Evolutionary conservation across 2,113 vertebrate genomes (phyloP), one percentile per base, ranked within the genome.

Genomic region (Tupaia chinensis): DNA sequence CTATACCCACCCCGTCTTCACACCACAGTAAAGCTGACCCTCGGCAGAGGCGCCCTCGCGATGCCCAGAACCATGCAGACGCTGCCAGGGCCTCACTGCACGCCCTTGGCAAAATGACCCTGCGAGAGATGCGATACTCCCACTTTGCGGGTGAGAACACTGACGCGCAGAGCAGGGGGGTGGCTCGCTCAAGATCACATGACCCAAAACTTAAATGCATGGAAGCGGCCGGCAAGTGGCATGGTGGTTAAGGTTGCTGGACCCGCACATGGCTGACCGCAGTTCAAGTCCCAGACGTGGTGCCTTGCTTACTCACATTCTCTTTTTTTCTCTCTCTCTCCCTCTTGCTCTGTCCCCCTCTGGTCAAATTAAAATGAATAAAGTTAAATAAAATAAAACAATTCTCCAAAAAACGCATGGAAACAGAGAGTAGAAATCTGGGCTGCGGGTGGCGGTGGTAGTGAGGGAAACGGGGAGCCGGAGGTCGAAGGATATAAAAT

Each of bases 91-190:
- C 66, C 87, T 83, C 76, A 54, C 20, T 53, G 61, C 32, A 27
- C 16, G 89, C 12, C 1, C 1, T 60, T 56, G 34, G 23, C 85
- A 88, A 17, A 13, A 32, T 32, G 54, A 77, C 66, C 60, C 61
- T 81, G 60, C 63, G 78, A 74, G 23, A 12, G 19, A 58, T 66
- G 15, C 19, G 8, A 65, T 65, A 58, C 89, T 82, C n/a, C 83
- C 27, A 72, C 69, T 87, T 88, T 63, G 81, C 54, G 83, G 54
- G 73, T 11, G 68, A 84, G 66, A 90, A 91, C 81, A 81, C 81
- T 14, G 72, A 94, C 2, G 58, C 66, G 79, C 34, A 78, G 73
- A 58, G 32, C 81, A 92, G 56, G 76, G 80, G 66, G 72, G 63
- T 29, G 60, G 87, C 9, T 23, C 1, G 17, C 7, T 83, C 29